Evolutionary conservation across 2,888 invertebrate genomes (phyloP).

Genomic region (Peribatodes rhomboidaria): DNA sequence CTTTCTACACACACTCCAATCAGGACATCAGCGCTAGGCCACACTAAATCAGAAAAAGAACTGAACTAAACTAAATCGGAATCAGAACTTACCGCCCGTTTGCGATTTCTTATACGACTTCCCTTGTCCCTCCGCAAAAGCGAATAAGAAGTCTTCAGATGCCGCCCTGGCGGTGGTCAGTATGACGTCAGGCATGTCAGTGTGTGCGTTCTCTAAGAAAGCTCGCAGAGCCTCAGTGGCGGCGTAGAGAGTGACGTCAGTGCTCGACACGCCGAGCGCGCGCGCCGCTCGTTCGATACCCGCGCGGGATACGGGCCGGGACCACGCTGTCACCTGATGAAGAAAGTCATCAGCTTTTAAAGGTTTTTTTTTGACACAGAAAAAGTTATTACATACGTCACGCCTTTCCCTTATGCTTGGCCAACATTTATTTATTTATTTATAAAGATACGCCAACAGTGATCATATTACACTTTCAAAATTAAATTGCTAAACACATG

Average conservation of each 20-base stretch:
- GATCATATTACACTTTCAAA: too few species aligned
- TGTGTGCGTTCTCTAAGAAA: conserved; percentile 86
- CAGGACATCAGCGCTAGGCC: too few species aligned
- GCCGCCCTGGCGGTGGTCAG: conserved; percentile 88
- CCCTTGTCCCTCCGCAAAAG: conserved; percentile 79
- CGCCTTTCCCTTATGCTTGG: too few species aligned
- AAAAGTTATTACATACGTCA: too few species aligned
- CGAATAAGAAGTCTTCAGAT: conserved; percentile 85
- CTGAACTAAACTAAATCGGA: not conserved
- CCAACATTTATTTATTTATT: too few species aligned
- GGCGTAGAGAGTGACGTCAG: conserved; percentile 88
- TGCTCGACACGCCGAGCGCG: conserved; percentile 87
- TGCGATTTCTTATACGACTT: conserved; percentile 84
- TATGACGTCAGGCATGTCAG: conserved; percentile 85
- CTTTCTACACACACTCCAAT: too few species aligned
- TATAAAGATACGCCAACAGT: too few species aligned
- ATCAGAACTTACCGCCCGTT: conserved; percentile 75
- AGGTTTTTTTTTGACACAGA: too few species aligned
- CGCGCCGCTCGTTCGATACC: conserved; percentile 86
- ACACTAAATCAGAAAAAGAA: too few species aligned
- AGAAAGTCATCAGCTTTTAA: not conserved
- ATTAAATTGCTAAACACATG: too few species aligned
- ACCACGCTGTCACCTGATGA: conserved; percentile 89
- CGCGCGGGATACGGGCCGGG: conserved; percentile 87
- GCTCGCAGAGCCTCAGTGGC: conserved; percentile 88